Evolutionary conservation across 2,888 invertebrate species (phyloP), one percentile per base, ranked within the genome.

Genomic region (Notodonta ziczac): DNA sequence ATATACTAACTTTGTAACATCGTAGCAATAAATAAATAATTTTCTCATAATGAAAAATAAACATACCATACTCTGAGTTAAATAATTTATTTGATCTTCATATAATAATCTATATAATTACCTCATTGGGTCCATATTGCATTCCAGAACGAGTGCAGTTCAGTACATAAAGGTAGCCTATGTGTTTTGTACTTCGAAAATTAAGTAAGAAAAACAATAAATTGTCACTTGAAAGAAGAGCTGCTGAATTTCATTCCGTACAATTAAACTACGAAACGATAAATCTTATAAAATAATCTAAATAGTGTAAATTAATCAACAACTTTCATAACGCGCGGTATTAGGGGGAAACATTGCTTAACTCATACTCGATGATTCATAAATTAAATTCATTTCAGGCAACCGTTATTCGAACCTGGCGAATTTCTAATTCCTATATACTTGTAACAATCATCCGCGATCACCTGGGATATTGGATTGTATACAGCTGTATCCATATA

Each of bases 401-500:
- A 77, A 78, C 66, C 71, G 67, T 66, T 60, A 66, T 67, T 68
- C 57, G 72, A 67, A 69, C 72, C 72, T 68, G 74, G 70, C 70
- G 70, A 65, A 66, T 71, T 72, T 65, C 69, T 59, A 71, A 72
- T 66, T 71, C 64, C 68, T 62, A 65, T 57, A 65, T 69, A 71
- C 65, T 71, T 70, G 68, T 66, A 73, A 76, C 77, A 78, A 75
- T 69, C 72, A 72, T 78, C 68, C 74, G 69, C 77, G 74, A 76
- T 74, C 75, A 67, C 63, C 76, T 75, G 77, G 80, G 81, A 78
- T 77, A 81, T 78, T 77, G 76, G 77, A 73, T 82, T 93, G 93
- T 93, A 93, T 93, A 93, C 93, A 88, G 87, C 82, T 87, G 93
- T 93, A 93, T 93, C 93, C 93, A 86, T 88, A 87, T 85, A 84